phyloP scores from a whole-genome alignment of 2,113 vertebrate genomes.

The Etheostoma cragini region DNA sequence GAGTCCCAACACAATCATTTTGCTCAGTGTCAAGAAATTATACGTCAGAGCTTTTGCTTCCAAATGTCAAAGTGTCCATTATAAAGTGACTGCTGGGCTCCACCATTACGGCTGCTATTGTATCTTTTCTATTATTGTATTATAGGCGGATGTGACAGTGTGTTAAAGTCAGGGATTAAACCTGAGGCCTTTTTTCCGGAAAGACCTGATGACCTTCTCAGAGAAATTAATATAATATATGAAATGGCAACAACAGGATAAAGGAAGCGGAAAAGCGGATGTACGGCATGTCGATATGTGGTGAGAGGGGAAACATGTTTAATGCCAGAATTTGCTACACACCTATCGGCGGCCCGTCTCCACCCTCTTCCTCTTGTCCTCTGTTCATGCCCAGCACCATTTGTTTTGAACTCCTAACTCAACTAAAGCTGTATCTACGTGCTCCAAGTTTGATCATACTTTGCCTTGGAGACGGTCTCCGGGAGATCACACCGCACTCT shows the following conservation, averaged over 20 bases:
- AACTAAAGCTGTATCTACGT: too few species aligned
- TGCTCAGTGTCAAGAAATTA: conserved; percentile 19
- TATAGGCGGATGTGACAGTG: conserved; percentile 25
- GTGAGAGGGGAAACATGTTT: background rate
- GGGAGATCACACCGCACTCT: too few species aligned
- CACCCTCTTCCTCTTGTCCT: too few species aligned
- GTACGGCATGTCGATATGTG: conserved; percentile 7
- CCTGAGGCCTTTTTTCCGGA: conserved; percentile 11
- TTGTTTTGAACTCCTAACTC: too few species aligned
- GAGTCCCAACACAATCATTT: conserved; percentile 22
- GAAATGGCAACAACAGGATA: conserved; percentile 8
- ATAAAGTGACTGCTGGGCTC: conserved; percentile 7
- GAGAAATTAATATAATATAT: conserved; percentile 40
- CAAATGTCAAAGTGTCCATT: conserved; percentile 49
- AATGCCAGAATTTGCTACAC: conserved; percentile 17
- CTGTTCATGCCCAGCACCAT: too few species aligned
- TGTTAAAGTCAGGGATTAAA: conserved; percentile 55
- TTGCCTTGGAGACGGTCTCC: too few species aligned
- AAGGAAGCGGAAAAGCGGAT: conserved; percentile 22
- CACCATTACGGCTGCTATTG: background rate
- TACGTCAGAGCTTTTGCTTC: conserved; percentile 13
- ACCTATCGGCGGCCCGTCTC: too few species aligned
- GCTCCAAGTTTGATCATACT: too few species aligned
- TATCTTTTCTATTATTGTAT: conserved; percentile 25
- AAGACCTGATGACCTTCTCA: conserved; percentile 40